phyloP scores from a whole-genome alignment of 2,888 invertebrate species.

The Phlogophora meticulosa region DNA sequence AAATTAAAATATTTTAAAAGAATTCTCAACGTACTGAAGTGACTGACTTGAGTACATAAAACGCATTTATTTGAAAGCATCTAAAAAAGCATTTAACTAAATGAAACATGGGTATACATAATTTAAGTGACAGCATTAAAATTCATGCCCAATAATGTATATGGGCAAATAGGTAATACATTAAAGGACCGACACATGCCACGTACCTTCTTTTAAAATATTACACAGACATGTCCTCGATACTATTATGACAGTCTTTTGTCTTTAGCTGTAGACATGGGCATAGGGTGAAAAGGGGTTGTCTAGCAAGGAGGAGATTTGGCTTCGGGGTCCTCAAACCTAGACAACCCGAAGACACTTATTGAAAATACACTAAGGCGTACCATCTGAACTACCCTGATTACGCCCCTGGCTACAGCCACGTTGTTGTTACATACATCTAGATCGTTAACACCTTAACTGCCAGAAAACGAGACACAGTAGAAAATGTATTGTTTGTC shows the following conservation, averaged over 20 bases:
- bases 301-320: slow-evolving; percentile 46
- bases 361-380: slow-evolving; percentile 35
- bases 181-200: slow-evolving; percentile 22
- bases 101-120: slow-evolving; percentile 20
- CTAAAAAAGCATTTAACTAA: slow-evolving; percentile 5
- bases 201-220: slow-evolving; percentile 19
- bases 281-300: slow-evolving; percentile 25
- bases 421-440: slow-evolving; percentile 26
- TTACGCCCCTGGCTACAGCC: slow-evolving; percentile 45
- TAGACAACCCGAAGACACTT: slow-evolving; percentile 45
- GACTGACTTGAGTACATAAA: slow-evolving; percentile 4
- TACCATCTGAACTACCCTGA: slow-evolving; percentile 5
- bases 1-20: slow-evolving; percentile 4
- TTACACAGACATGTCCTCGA: slow-evolving; percentile 50
- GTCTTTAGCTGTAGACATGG: slow-evolving; percentile 40
- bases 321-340: slow-evolving; percentile 45
- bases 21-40: neutral
- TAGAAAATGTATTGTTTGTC: no score
- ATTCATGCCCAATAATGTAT: slow-evolving; percentile 29
- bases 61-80: slow-evolving; percentile 2
- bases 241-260: slow-evolving; percentile 55
- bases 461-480: no score
- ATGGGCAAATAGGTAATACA: slow-evolving; percentile 28
- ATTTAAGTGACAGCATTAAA: slow-evolving; percentile 19
- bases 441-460: slow-evolving; percentile 34